phyloP scores from a whole-genome alignment of 2,888 invertebrate genomes.

The Agelastica alni region DNA sequence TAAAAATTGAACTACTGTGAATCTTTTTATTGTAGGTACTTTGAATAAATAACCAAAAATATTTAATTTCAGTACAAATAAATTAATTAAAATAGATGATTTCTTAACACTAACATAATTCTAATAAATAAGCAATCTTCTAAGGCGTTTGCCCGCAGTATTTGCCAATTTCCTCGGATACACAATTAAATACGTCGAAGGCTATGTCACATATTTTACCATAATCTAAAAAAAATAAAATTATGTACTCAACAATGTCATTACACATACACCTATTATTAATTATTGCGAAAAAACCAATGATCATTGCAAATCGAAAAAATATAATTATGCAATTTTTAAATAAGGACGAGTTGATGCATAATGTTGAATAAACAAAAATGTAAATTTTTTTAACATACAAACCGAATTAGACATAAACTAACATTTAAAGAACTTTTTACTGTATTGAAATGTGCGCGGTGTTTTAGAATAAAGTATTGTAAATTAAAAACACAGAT shows the following conservation, averaged over 20 bases:
- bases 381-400: no score
- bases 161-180: conserved; percentile 76
- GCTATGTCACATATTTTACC: conserved; percentile 76
- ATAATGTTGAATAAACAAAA: no score
- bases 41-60: background rate
- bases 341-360: no score
- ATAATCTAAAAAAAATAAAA: conserved; percentile 61
- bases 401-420: no score
- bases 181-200: conserved; percentile 79
- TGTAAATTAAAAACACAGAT: no score
- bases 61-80: background rate
- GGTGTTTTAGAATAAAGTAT: no score
- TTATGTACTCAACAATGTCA: conserved; percentile 26
- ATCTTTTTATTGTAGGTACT: no score
- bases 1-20: no score
- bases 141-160: conserved; percentile 65
- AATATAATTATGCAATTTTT: background rate
- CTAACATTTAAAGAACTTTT: no score
- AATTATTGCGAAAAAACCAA: conserved; percentile 14
- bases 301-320: background rate
- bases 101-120: background rate
- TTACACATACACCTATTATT: no score
- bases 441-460: no score
- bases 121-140: background rate
- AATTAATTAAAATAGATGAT: background rate